These are phyloP conservation scores for Cyprinodon brontotheroides DNA, from an alignment of 2,113 vertebrate genomes.

Conservation along the genomic window DNA sequence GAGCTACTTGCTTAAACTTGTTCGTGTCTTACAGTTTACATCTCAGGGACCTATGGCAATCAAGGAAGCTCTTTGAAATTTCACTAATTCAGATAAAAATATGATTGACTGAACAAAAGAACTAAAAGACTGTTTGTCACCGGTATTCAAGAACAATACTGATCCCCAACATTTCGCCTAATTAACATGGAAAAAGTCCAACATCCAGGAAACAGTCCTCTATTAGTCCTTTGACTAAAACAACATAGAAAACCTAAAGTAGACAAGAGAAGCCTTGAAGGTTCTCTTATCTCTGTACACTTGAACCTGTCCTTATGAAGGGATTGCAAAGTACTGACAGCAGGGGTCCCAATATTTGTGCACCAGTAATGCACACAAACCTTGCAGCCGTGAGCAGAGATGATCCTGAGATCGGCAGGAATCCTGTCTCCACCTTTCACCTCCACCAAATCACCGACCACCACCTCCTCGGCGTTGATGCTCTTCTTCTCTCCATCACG, in stretches of 20 bases:
- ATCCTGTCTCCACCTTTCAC: conserved; percentile 97
- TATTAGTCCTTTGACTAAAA: no score
- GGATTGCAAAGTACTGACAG: background rate
- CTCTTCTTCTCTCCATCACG: conserved; percentile 92
- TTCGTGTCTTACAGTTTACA: background rate
- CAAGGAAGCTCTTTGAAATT: no score
- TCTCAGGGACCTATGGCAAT: no score
- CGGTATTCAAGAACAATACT: background rate
- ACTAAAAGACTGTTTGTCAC: background rate
- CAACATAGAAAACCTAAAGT: no score
- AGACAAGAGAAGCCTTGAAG: no score
- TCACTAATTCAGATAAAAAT: no score
- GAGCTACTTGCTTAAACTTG: background rate
- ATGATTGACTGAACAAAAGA: no score
- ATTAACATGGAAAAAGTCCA: no score
- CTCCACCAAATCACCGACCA: conserved; percentile 92
- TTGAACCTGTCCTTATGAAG: background rate
- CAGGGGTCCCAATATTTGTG: background rate
- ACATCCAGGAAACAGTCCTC: no score
- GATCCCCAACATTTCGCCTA: background rate
- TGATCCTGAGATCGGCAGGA: conserved; percentile 90
- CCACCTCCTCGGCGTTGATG: conserved; percentile 93
- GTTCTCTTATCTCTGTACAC: no score
- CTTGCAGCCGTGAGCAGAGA: conserved; percentile 95
- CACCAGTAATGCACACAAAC: conserved; percentile 58